Base-by-base conservation (phyloP, 2,888 invertebrate species). In the Drosophila nigritarsus region DNA sequence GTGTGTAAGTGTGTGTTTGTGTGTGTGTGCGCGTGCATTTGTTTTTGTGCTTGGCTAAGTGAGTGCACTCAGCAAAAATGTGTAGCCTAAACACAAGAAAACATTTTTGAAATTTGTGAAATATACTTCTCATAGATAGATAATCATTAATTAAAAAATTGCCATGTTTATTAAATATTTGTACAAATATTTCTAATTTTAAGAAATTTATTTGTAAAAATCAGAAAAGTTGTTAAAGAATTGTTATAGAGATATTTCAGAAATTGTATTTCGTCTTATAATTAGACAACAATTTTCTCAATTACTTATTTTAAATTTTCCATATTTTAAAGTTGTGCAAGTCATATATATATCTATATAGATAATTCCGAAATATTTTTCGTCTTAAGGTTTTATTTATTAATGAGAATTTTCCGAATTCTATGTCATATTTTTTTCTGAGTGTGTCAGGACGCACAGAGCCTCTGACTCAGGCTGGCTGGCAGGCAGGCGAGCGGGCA, bases 371-470 rank as follows among this genome's bases (percentile, higher is more conserved):
- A 45, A 45, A 45, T 20, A 13, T 13, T 42, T 6, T 20, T 20
- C 6, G 13, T 1, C 20, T 45, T 15, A 20, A 13, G 20, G 20
- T 1, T 13, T 3, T 20, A 20, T 13, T 20, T 45, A 20, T 15
- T 24, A 7, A 45, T 24, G 45, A 15, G 45, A 8, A 45, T 24
- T 45, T 7, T 24, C 2, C 2, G 24, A 8, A 24, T 15, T 15
- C 2, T 2, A 8, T 6, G 15, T 15, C 15, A 15, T 45, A 15
- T 8, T n/a, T n/a, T 55, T 54, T 2, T 27, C 13, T 54, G 18
- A 38, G 55, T 55, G 55, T 77, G 61, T 65, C 80, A 79, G 81
- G 79, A 79, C 67, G 66, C 73, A 62, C 48, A 58, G 58, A 72
- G 70, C 70, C 54, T 49, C 70, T 70, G 70, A 62, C 55, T 72